Conservation (phyloP, 2,888 invertebrate genomes). For the Perithous albicinctus region DNA sequence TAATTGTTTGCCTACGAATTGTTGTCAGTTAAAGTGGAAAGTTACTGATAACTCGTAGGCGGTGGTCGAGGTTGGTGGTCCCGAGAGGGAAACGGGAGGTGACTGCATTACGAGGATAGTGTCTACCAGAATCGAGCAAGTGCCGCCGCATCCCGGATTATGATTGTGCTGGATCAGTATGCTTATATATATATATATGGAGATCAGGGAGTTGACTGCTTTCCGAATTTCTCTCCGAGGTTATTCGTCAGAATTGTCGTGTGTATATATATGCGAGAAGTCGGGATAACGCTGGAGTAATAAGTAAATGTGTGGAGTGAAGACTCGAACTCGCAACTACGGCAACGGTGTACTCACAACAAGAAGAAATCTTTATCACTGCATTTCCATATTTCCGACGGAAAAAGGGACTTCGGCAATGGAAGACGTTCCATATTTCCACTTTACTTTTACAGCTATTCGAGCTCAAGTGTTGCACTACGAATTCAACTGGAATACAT, state of each 20-base stretch:
- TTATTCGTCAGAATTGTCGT: conserved; percentile 54
- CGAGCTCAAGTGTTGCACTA: neutral
- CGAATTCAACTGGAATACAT: neutral
- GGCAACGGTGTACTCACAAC: neutral
- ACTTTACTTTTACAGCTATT: neutral
- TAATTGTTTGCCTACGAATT: conserved; percentile 81
- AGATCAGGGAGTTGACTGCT: conserved; percentile 26
- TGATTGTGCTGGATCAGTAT: conserved; percentile 54
- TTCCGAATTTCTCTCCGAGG: conserved; percentile 7
- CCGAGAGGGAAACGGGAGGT: conserved; percentile 28
- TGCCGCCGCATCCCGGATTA: conserved; percentile 55
- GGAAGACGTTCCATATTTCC: conserved; percentile 17
- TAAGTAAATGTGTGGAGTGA: conserved; percentile 27
- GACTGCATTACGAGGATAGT: conserved; percentile 27
- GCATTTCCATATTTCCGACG: conserved; percentile 25
- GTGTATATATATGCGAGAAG: neutral
- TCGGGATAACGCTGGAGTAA: neutral
- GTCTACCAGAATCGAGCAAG: conserved; percentile 47
- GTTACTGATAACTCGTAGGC: conserved; percentile 79
- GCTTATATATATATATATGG: conserved; percentile 23
- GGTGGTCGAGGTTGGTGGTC: conserved; percentile 44
- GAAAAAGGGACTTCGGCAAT: too few species aligned
- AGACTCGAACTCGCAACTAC: conserved; percentile 14
- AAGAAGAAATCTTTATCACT: conserved; percentile 29
- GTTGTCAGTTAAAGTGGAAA: conserved; percentile 82